Evolutionary conservation across 2,888 invertebrate species (phyloP).

Genomic region (Lottia scabra): DNA sequence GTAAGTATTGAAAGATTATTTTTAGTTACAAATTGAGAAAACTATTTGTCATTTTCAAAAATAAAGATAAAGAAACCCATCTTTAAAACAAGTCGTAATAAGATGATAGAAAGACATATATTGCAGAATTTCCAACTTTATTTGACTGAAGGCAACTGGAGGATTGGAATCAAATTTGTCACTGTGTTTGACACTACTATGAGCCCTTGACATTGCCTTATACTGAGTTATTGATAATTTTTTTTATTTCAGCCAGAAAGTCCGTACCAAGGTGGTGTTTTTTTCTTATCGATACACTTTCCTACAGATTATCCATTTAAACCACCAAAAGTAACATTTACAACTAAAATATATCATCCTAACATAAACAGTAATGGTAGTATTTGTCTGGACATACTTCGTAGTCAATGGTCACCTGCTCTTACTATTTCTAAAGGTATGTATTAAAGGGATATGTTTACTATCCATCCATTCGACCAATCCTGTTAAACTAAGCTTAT

Average conservation of each 20-base stretch:
- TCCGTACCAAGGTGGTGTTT: constrained; percentile 99
- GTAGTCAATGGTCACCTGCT: constrained; percentile 99
- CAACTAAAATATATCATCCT: constrained; percentile 99
- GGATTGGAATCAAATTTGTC: too few species aligned
- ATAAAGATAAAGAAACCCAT: too few species aligned
- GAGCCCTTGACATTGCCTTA: neutral
- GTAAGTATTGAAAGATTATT: constrained; percentile 76
- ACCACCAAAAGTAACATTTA: constrained; percentile 98
- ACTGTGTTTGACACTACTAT: neutral
- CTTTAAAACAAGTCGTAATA: too few species aligned
- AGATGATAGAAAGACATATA: too few species aligned
- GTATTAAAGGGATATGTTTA: too few species aligned
- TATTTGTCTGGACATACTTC: constrained; percentile 99
- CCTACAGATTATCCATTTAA: constrained; percentile 99
- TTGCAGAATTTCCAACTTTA: too few species aligned
- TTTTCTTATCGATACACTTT: constrained; percentile 99
- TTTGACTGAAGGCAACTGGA: too few species aligned
- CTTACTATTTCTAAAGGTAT: constrained; percentile 99
- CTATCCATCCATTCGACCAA: too few species aligned
- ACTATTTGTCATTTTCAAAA: too few species aligned
- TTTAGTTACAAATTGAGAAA: too few species aligned
- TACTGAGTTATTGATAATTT: too few species aligned
- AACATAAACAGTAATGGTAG: constrained; percentile 99
- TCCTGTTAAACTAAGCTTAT: too few species aligned
- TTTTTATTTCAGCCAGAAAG: constrained; percentile 86